Evolutionary conservation across 1,140 invertebrate species (phyloP).

Genomic region (Calycopis cecrops): DNA sequence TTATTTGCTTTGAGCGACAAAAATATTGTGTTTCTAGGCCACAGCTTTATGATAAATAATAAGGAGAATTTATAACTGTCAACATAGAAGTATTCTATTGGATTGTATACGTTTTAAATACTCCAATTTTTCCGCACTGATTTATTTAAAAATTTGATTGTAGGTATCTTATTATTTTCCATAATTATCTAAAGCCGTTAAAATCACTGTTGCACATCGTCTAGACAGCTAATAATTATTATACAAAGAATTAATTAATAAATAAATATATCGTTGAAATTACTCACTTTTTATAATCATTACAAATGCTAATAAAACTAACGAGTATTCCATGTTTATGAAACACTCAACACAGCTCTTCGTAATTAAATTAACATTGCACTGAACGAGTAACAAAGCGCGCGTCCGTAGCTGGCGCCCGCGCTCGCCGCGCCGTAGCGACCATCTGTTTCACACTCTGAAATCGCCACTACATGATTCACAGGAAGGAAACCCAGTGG

Average conservation of each 20-base stretch:
- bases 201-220: no score
- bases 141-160: no score
- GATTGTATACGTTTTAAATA: no score
- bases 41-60: background rate
- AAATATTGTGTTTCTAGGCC: background rate
- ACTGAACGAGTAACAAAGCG: constrained; percentile 14
- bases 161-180: no score
- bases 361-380: constrained; percentile 7
- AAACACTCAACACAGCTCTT: constrained; percentile 1
- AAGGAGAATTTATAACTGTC: no score
- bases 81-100: no score
- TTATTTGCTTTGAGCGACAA: constrained; percentile 9
- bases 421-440: constrained; percentile 37
- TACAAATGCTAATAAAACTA: constrained; percentile 44
- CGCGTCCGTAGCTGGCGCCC: constrained; percentile 27
- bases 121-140: no score
- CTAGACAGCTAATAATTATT: no score
- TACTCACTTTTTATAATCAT: constrained; percentile 34
- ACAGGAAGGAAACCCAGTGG: constrained; percentile 59
- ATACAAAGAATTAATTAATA: no score
- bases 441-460: constrained; percentile 40
- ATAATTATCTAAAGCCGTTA: no score
- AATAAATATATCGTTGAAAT: background rate
- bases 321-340: constrained; percentile 45
- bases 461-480: constrained; percentile 53